Evolutionary conservation across 2,113 vertebrate species (phyloP).

Genomic region (Myotis brandtii): DNA sequence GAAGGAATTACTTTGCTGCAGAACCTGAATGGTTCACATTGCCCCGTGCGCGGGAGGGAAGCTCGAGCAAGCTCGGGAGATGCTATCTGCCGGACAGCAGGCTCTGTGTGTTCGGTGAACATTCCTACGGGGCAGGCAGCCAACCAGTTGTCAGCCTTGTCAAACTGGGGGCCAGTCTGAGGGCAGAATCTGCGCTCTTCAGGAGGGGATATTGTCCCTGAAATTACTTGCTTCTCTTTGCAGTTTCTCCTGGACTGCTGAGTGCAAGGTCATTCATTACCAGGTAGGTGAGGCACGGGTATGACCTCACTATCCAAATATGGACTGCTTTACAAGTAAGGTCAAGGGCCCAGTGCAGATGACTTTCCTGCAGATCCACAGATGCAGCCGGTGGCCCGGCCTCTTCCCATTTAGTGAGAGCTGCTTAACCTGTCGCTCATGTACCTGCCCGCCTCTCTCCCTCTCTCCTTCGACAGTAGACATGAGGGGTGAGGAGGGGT

Average conservation of each 20-base stretch:
- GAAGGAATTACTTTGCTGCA: background rate
- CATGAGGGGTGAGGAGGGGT: background rate
- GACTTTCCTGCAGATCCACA: background rate
- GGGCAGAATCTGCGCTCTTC: background rate
- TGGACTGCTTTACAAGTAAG: conserved; percentile 46
- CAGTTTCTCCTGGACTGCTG: background rate
- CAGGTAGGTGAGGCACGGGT: conserved; percentile 1
- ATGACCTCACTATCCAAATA: conserved; percentile 67
- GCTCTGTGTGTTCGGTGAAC: background rate
- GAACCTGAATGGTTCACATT: background rate
- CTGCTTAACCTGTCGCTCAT: background rate
- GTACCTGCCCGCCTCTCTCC: too few species aligned
- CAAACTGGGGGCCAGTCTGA: background rate
- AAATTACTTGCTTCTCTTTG: background rate
- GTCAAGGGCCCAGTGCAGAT: background rate
- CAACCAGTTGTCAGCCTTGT: background rate
- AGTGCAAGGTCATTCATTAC: conserved; percentile 12
- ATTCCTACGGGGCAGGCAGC: background rate
- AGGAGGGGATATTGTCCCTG: background rate
- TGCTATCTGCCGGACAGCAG: background rate
- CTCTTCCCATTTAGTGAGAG: background rate
- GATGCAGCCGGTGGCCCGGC: background rate
- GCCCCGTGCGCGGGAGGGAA: background rate
- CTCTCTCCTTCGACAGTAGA: background rate
- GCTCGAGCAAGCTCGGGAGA: background rate